phyloP scores from a whole-genome alignment of 2,888 invertebrate species.

The Allacma fusca region DNA sequence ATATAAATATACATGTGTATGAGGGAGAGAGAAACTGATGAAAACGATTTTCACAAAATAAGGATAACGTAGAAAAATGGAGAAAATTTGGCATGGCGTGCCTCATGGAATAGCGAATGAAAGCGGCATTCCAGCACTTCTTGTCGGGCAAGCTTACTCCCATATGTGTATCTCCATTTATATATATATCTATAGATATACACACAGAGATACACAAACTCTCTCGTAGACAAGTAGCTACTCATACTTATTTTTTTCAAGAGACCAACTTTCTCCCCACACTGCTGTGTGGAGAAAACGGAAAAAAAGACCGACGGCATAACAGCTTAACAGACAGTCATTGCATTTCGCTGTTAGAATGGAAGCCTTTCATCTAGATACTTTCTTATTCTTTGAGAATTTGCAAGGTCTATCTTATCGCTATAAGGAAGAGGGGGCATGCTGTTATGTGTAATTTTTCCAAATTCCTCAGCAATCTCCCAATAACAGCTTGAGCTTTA shows the following conservation, averaged over 20 bases:
- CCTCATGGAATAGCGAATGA: constrained; percentile 13
- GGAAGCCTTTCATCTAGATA: constrained; percentile 7
- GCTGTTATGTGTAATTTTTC: no score
- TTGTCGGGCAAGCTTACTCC: neutral
- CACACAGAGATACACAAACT: no score
- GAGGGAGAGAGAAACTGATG: constrained; percentile 10
- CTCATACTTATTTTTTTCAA: neutral
- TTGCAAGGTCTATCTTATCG: no score
- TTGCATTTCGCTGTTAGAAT: constrained; percentile 1
- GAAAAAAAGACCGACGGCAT: constrained; percentile 10
- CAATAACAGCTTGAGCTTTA: neutral
- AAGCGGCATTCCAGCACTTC: constrained; percentile 12
- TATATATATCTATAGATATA: no score
- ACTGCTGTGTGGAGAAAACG: neutral
- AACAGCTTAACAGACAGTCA: constrained; percentile 12
- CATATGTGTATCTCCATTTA: no score
- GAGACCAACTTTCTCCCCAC: constrained; percentile 12
- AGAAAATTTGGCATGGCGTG: constrained; percentile 16
- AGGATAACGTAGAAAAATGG: constrained; percentile 16
- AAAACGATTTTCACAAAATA: constrained; percentile 23
- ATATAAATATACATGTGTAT: neutral
- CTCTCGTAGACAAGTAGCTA: neutral
- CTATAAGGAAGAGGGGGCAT: no score
- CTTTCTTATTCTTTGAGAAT: neutral
- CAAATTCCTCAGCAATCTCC: neutral